Percentiles rank a stretch among this genome's conserved stretches.
Conservation (phyloP, 2,797 vertebrate species). For the Avahi laniger region DNA sequence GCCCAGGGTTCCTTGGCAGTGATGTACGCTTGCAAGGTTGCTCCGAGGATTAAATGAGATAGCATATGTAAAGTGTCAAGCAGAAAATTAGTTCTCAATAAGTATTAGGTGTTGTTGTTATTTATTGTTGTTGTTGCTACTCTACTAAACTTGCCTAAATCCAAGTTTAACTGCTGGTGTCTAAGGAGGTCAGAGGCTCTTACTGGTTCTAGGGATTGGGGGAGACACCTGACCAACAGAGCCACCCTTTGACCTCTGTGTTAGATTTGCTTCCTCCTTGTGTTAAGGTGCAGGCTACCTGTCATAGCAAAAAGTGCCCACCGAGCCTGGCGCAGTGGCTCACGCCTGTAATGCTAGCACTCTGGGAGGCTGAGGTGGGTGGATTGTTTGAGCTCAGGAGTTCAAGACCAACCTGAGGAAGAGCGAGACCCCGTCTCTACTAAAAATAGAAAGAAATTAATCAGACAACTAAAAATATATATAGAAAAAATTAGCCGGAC, state of each 20-base stretch:
- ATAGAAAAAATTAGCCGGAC: no score
- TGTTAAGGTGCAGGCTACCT: not conserved
- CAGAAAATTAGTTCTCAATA: not conserved
- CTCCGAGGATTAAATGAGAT: not conserved
- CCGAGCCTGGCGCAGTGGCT: no score
- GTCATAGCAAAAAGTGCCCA: not conserved
- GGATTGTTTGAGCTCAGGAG: no score
- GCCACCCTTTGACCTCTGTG: not conserved
- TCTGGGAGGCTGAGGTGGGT: no score
- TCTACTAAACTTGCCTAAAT: not conserved
- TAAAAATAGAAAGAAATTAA: no score
- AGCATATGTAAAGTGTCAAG: not conserved
- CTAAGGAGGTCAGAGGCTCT: not conserved
- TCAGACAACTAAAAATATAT: no score
- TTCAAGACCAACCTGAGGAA: no score
- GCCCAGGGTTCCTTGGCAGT: not conserved
- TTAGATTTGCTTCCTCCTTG: not conserved
- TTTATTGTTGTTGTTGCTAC: not conserved
- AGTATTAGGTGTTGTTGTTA: not conserved
- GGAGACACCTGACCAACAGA: not conserved
- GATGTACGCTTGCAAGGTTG: not conserved
- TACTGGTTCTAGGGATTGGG: not conserved
- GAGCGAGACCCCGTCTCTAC: no score
- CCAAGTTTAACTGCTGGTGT: not conserved
- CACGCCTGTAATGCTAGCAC: no score